Conservation (phyloP, 2,888 invertebrate genomes). For the Drosophila prostipennis region DNA sequence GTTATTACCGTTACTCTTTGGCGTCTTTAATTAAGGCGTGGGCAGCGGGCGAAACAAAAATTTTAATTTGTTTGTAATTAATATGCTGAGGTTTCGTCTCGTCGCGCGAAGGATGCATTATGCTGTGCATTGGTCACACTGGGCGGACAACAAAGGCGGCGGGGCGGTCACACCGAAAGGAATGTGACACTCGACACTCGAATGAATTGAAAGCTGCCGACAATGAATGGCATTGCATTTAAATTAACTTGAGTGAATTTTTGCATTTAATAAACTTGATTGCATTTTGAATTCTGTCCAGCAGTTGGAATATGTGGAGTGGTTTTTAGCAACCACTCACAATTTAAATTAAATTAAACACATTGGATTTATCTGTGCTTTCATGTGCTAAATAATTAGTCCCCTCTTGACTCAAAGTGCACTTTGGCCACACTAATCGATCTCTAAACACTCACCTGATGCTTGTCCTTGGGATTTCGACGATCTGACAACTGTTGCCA, state of each 20-base stretch:
- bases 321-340: neutral
- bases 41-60: constrained; percentile 18
- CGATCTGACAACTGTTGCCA: constrained; percentile 27
- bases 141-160: constrained; percentile 4
- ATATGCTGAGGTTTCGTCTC: constrained; percentile 40
- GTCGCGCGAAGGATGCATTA: constrained; percentile 6
- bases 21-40: constrained; percentile 64
- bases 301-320: neutral
- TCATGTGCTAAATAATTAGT: too few species aligned
- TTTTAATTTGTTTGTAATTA: constrained; percentile 55
- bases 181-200: neutral
- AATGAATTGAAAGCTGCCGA: neutral
- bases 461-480: neutral
- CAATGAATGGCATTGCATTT: neutral
- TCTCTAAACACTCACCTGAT: constrained; percentile 20
- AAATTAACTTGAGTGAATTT: neutral
- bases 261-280: neutral
- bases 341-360: neutral
- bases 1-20: constrained; percentile 66
- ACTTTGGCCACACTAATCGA: neutral
- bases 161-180: neutral
- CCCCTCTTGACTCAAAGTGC: neutral
- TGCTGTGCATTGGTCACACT: constrained; percentile 14
- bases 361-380: too few species aligned
- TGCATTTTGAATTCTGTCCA: neutral